Evolutionary conservation across 2,797 vertebrate species (phyloP), one percentile per base, ranked within the genome.

Genomic region (Alcedo atthis): DNA sequence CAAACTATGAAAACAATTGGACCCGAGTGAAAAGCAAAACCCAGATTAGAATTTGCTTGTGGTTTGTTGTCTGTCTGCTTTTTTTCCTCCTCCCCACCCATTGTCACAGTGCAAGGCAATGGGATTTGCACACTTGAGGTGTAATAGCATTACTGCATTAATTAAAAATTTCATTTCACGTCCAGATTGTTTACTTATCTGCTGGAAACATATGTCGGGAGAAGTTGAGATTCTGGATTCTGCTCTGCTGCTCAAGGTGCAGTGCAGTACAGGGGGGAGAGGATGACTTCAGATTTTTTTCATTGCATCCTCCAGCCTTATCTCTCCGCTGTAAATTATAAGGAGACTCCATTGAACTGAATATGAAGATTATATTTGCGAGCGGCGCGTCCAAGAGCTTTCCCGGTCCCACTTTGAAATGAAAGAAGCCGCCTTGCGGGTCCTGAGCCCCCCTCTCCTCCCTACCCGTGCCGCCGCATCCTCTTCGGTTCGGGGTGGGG

Each of bases 131-230:
- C 98, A 98, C 97, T 98, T 97, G 98, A 98, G 98, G 98, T 98
- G 98, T 98, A 98, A 98, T 98, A 98, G 98, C 98, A 98, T 98
- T 98, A 99, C 98, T 97, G 98, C 98, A 99, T 99, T 99, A 99
- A 99, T 99, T 99, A 98, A 98, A 99, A 98, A 96, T 97, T 98
- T 98, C 98, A 99, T 99, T 98, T 98, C 98, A 98, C 98, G 98
- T 99, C 98, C 98, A 99, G 99, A 99, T 99, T 99, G 98, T 99
- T 99, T 99, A 99, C 99, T 99, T 99, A 99, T 99, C 99, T 99
- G 98, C 98, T 98, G 98, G 98, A 98, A 99, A 99, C 99, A 99
- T 98, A 98, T 99, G 99, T 98, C 97, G 97, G 96, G 98, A 98
- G 98, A 98, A 99, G 98, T 99, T 98, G 97, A 98, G 98, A 99